Evolutionary conservation across 2,113 vertebrate genomes (phyloP), one percentile per base, ranked within the genome.

Genomic region (Scalopus aquaticus): DNA sequence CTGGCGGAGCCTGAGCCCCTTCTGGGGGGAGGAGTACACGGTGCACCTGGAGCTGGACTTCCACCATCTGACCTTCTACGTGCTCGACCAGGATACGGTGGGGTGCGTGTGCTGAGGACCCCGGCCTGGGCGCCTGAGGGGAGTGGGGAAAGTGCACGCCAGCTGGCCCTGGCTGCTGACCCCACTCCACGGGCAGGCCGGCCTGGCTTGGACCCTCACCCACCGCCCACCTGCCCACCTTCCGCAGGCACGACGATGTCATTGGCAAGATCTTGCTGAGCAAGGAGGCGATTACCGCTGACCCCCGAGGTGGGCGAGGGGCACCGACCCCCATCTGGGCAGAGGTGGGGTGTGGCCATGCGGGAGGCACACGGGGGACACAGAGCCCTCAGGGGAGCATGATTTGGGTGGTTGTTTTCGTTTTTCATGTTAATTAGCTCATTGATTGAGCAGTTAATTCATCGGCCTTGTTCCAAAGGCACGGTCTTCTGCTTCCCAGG

Each of bases 21-120:
- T 99, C 96, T 99, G 99, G 99, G 99, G 99, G 0, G 99, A 99
- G 88, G 99, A 99, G 93, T 99, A 98, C 97, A 99, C 98, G 0
- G 97, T 99, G 85, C 98, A 99, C 94, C 98, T 99, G 87, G 99
- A 99, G 0, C 98, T 96, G 49, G 98, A 99, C 11, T 99, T 99
- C 98, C 98, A 97, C 93, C 98, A 97, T 0, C 98, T 99, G 67
- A 96, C 99, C 8, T 97, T 99, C 96, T 99, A 99, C 0, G 98
- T 99, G 95, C 99, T 99, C 98, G 99, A 99, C 19, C 98, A 99
- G 93, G 99, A 99, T 96, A 99, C 98, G 1, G 78, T 51, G 58
- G 93, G 5, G 64, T 67, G 62, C 0, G 42, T 13, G 49, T 1
- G 4, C 54, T 24, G 72, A 78, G 12, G 86, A 64, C 20, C 79